These are phyloP conservation scores for Hedychridium roseum DNA, from an alignment of 2,888 invertebrate species.

Conservation along the genomic window DNA sequence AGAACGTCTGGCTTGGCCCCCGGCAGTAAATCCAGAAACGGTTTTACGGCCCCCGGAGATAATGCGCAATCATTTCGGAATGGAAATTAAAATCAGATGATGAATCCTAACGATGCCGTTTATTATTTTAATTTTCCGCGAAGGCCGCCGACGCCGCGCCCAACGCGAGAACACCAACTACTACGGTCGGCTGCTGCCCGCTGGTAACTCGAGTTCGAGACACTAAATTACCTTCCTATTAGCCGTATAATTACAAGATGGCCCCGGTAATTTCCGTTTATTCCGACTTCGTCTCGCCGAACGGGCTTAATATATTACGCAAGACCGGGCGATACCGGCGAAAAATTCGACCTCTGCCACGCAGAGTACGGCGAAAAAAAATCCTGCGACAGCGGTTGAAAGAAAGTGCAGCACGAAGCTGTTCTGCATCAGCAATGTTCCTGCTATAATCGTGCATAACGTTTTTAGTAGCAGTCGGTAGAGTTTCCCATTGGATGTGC, in stretches of 20 bases:
- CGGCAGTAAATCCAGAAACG: conserved; percentile 58
- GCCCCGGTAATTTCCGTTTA: conserved; percentile 64
- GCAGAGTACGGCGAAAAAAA: no score
- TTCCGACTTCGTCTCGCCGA: conserved; percentile 57
- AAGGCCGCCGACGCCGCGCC: conserved; percentile 37
- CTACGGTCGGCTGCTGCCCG: conserved; percentile 29
- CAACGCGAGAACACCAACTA: conserved; percentile 20
- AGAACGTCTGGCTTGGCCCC: conserved; percentile 46
- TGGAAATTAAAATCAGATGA: conserved; percentile 65
- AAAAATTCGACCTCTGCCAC: no score
- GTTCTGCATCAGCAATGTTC: no score
- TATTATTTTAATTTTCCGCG: conserved; percentile 65
- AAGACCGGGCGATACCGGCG: no score
- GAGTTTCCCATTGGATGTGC: no score
- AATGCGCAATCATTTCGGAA: conserved; percentile 64
- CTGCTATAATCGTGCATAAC: no score
- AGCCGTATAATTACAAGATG: conserved; percentile 65
- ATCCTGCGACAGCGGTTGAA: no score
- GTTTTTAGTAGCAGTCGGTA: no score
- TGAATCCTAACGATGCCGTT: conserved; percentile 65
- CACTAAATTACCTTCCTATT: conserved; percentile 65
- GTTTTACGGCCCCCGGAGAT: conserved; percentile 57
- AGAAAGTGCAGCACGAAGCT: no score
- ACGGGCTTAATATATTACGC: conserved; percentile 45
- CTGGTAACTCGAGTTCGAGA: conserved; percentile 63